These are phyloP conservation scores for Hylaea fasciaria DNA, from an alignment of 2,888 invertebrate species.

Conservation along the genomic window DNA sequence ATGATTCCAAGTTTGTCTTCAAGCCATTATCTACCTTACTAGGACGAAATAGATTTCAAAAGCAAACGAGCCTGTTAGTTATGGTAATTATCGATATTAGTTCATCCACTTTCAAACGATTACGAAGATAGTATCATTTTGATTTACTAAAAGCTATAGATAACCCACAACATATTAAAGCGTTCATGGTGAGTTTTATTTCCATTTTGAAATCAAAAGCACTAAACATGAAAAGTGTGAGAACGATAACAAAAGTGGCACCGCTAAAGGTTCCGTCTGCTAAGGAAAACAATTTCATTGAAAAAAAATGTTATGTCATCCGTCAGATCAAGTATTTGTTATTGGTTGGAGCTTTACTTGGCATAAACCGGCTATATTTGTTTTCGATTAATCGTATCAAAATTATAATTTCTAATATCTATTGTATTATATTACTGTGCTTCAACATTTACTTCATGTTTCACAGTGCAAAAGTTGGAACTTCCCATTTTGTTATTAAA, in stretches of 20 bases:
- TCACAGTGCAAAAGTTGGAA: slow-evolving; percentile 21
- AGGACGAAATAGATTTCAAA: background rate
- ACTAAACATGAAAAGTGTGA: slow-evolving; percentile 42
- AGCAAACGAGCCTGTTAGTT: background rate
- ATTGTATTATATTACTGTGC: slow-evolving; percentile 19
- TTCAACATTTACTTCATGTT: slow-evolving; percentile 8
- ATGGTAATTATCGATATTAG: background rate
- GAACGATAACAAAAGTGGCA: slow-evolving; percentile 51
- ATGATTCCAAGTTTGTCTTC: background rate
- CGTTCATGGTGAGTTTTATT: background rate
- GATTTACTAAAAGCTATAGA: slow-evolving; percentile 15
- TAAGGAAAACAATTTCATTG: slow-evolving; percentile 28
- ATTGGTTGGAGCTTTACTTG: slow-evolving; percentile 47
- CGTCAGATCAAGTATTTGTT: slow-evolving; percentile 50
- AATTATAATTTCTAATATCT: slow-evolving; percentile 31
- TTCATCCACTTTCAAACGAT: slow-evolving; percentile 4
- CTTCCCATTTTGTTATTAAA: slow-evolving; percentile 52
- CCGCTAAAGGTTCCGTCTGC: slow-evolving; percentile 19
- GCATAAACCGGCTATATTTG: slow-evolving; percentile 56
- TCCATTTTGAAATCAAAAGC: slow-evolving; percentile 16
- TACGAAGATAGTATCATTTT: slow-evolving; percentile 17
- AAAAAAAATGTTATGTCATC: slow-evolving; percentile 34
- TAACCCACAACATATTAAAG: slow-evolving; percentile 2
- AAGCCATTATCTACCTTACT: background rate
- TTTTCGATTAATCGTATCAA: slow-evolving; percentile 45